Conservation (phyloP, 2,113 vertebrate genomes). For the Silurus glanis region DNA sequence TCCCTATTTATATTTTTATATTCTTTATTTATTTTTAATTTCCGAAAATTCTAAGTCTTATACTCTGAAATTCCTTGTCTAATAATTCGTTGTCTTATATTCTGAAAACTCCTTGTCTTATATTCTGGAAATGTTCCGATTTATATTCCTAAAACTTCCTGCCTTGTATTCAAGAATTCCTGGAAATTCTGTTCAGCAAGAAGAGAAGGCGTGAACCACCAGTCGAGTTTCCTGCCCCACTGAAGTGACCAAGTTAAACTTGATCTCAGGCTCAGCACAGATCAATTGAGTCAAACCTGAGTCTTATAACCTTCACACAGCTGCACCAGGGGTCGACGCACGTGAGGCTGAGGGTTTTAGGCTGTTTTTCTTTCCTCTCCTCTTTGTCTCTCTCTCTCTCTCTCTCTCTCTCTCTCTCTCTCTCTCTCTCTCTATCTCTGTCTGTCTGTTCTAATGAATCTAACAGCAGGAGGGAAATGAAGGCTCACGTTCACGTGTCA, state of each 20-base stretch:
- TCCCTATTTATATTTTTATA: no score
- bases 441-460: not conserved
- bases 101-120: no score
- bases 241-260: not conserved
- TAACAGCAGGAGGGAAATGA: not conserved
- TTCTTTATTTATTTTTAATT: no score
- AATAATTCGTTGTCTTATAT: no score
- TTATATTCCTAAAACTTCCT: not conserved
- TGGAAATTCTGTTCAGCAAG: not conserved
- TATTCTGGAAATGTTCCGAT: not conserved
- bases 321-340: slow-evolving; percentile 57
- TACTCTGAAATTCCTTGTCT: no score
- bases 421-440: not conserved
- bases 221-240: not conserved
- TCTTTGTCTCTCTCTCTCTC: not conserved
- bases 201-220: not conserved
- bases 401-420: not conserved
- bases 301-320: slow-evolving; percentile 64
- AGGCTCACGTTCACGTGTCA: not conserved
- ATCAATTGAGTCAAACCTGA: slow-evolving; percentile 66
- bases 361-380: slow-evolving; percentile 14
- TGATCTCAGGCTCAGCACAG: slow-evolving; percentile 55
- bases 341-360: slow-evolving; percentile 50
- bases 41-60: no score
- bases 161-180: not conserved